These are phyloP conservation scores for Coluber constrictor DNA, from an alignment of 2,797 vertebrate species.

Conservation along the genomic window DNA sequence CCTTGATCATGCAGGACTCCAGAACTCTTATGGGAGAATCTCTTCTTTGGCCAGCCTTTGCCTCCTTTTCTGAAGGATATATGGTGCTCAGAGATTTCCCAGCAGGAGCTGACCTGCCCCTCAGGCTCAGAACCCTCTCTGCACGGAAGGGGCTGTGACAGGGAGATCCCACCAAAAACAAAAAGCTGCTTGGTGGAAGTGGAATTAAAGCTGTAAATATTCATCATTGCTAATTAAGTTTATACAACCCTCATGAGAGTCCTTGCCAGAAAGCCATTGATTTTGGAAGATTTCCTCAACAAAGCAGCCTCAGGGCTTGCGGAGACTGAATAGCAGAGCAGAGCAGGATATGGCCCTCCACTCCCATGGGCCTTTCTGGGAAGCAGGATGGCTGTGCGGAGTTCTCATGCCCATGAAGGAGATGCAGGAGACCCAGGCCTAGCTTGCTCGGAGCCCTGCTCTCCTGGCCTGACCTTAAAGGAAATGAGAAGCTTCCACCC, in stretches of 20 bases:
- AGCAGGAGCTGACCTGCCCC: slow-evolving; percentile 38
- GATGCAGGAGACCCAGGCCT: background rate
- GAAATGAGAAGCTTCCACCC: background rate
- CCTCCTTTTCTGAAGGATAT: background rate
- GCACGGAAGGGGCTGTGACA: slow-evolving; percentile 39
- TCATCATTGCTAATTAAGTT: slow-evolving; percentile 42
- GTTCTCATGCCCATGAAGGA: background rate
- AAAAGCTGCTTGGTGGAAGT: slow-evolving; percentile 28
- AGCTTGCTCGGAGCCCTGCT: background rate
- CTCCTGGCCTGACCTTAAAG: background rate
- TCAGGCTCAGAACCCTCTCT: slow-evolving; percentile 32
- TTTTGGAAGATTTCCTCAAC: background rate
- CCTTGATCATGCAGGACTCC: slow-evolving; percentile 12
- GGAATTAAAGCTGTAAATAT: slow-evolving; percentile 53
- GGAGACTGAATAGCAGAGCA: background rate
- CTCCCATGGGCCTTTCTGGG: background rate
- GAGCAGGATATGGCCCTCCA: background rate
- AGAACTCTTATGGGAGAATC: background rate
- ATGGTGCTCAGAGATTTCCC: slow-evolving; percentile 13
- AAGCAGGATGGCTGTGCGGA: too few relatives aligned
- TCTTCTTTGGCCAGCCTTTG: background rate
- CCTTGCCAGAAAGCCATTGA: background rate
- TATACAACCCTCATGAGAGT: slow-evolving; percentile 37
- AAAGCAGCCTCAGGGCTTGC: background rate
- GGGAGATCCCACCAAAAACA: slow-evolving; percentile 44